These are phyloP conservation scores for Pteronotus mesoamericanus DNA, from an alignment of 2,797 vertebrate genomes.

Conservation along the genomic window DNA sequence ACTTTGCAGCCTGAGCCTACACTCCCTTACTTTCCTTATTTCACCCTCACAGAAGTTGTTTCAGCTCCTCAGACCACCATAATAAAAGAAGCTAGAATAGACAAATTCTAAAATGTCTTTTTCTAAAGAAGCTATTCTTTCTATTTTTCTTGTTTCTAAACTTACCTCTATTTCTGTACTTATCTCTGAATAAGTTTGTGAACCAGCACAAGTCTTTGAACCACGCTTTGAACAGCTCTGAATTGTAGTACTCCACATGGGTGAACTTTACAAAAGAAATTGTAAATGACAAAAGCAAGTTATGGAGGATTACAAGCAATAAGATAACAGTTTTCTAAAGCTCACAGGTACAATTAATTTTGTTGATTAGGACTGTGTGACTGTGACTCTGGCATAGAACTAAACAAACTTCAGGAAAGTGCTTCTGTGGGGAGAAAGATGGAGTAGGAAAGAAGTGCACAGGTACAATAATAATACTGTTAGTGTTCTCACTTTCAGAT, in stretches of 20 bases:
- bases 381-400: neutral
- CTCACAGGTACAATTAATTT: neutral
- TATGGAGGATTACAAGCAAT: neutral
- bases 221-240: neutral
- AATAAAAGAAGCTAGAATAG: constrained; percentile 14
- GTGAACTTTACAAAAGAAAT: constrained; percentile 1
- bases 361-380: neutral
- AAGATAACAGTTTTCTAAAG: neutral
- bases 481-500: neutral
- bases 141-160: constrained; percentile 19
- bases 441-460: neutral
- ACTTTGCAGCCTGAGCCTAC: neutral
- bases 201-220: neutral
- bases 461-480: neutral
- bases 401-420: neutral
- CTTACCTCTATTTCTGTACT: neutral
- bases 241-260: neutral
- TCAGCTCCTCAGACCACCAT: neutral
- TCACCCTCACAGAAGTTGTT: neutral
- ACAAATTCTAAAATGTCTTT: too few species aligned
- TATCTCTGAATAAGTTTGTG: neutral
- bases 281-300: neutral
- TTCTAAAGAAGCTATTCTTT: too few species aligned
- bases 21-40: neutral
- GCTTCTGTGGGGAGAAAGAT: neutral